Base-by-base conservation (phyloP, 1,140 invertebrate species). In the Bombus breviceps region DNA sequence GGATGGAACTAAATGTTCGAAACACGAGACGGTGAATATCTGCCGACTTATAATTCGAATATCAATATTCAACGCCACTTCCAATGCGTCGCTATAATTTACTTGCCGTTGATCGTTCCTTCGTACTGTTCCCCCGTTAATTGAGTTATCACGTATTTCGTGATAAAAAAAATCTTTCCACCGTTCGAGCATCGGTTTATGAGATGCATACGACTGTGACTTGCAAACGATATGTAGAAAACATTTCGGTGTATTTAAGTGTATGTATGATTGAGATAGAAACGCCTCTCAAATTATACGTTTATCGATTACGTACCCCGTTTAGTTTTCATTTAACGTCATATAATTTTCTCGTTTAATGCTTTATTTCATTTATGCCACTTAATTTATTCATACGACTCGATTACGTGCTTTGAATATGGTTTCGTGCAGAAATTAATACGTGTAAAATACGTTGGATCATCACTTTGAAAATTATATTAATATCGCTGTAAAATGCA, bases 11-110 rank as follows among this genome's bases (percentile, higher is more conserved):
- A 53, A 59, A 80, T n/a, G 76, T 79, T 72, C 68, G 47, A 59
- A 71, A 79, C 82, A 84, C 47, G 82, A 43, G 41, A 84, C 82
- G n/a, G n/a, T n/a, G 66, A 71, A 78, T 84, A 84, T 71, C 64
- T 13, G 62, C 9, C 47, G 47, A 84, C 47, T 79, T 79, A 59
- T 79, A 79, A 84, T 84, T 71, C 82, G 39, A 77, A 71, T 79
- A 85, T 76, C 64, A 47, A 59, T 83, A 87, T 75, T 83, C 62
- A 53, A 87, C 83, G 62, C 53, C 64, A 68, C 25, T 66, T 81
- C 22, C 47, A 81, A 72, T 43, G 47, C 78, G 64, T 53, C 37
- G 37, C 43, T 68, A 64, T 84, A 88, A 88, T 88, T 88, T 87
- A 88, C 32, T 84, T 32, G 25, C 43, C 43, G 15, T 25, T 66